Percentiles rank a stretch among this genome's conserved stretches.
Evolutionary conservation across 2,888 invertebrate genomes (phyloP).

Genomic region (Sphaerophoria rueppellii): DNA sequence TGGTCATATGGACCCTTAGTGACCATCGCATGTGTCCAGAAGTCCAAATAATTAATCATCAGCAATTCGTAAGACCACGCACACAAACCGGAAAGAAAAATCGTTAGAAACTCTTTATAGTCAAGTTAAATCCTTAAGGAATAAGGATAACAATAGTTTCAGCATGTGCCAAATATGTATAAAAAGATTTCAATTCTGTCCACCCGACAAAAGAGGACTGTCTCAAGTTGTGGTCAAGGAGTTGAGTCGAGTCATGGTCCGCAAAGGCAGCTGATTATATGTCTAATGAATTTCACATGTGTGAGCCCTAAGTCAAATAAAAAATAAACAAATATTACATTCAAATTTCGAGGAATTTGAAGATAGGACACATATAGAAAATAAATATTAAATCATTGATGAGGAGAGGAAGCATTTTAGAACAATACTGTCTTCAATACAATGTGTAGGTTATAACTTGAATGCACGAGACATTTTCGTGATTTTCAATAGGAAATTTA

Average conservation of each 20-base stretch:
- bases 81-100: background rate
- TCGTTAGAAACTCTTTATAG: too few relatives aligned
- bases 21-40: background rate
- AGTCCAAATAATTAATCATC: background rate
- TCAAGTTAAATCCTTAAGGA: constrained; percentile 35
- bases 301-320: constrained; percentile 50
- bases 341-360: too few relatives aligned
- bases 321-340: constrained; percentile 61
- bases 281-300: constrained; percentile 62
- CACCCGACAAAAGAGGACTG: background rate
- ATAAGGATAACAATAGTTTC: constrained; percentile 40
- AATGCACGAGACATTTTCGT: background rate
- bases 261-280: constrained; percentile 51
- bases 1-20: background rate
- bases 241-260: background rate
- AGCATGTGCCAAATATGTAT: constrained; percentile 59
- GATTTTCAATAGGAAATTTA: constrained; percentile 49
- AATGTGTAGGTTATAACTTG: too few relatives aligned
- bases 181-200: constrained; percentile 54
- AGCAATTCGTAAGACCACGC: background rate
- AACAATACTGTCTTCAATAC: too few relatives aligned
- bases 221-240: constrained; percentile 71
- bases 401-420: too few relatives aligned
- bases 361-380: constrained; percentile 4
- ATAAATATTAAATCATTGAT: background rate